Evolutionary conservation across 2,113 vertebrate species (phyloP).

Genomic region (Tenebrosternarchus preto): DNA sequence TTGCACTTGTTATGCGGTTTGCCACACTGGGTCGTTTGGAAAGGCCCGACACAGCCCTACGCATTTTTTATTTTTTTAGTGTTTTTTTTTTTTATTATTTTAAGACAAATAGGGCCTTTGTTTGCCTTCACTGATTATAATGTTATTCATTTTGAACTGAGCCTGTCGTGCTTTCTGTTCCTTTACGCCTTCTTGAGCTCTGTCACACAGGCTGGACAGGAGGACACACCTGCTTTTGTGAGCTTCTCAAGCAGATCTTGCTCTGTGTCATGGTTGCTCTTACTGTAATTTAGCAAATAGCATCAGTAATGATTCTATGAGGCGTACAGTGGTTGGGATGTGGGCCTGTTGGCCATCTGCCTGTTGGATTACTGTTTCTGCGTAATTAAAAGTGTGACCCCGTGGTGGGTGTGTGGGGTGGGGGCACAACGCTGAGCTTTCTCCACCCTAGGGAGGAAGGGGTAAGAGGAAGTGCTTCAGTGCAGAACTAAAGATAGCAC

Average conservation of each 20-base stretch:
- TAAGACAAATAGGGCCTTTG: slow-evolving; percentile 62
- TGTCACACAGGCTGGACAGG: slow-evolving; percentile 67
- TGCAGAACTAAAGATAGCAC: slow-evolving; percentile 74
- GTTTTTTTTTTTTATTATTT: slow-evolving; percentile 55
- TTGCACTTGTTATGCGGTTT: slow-evolving; percentile 73
- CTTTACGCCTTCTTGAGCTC: slow-evolving; percentile 70
- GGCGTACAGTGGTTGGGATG: slow-evolving; percentile 70
- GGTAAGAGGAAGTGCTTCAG: slow-evolving; percentile 54
- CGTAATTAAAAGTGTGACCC: slow-evolving; percentile 79
- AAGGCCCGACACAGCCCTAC: slow-evolving; percentile 59
- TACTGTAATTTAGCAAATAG: slow-evolving; percentile 72
- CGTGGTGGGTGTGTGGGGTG: slow-evolving; percentile 58
- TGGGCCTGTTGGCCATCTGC: slow-evolving; percentile 76
- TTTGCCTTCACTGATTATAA: slow-evolving; percentile 63
- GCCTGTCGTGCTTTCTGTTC: slow-evolving; percentile 36
- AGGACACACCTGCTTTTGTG: slow-evolving; percentile 62
- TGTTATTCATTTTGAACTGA: slow-evolving; percentile 54
- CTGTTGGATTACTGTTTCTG: slow-evolving; percentile 75
- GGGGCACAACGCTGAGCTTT: slow-evolving; percentile 54
- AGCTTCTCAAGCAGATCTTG: slow-evolving; percentile 45
- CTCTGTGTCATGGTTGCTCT: slow-evolving; percentile 27
- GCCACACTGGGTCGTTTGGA: slow-evolving; percentile 65
- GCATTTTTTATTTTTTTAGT: background rate
- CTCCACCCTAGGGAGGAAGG: slow-evolving; percentile 55
- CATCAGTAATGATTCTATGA: slow-evolving; percentile 75